A percentile compares a stretch with the other conserved stretches of the same genome.
phyloP scores from a whole-genome alignment of 2,113 vertebrate genomes.

The Oxyruncus cristatus region DNA sequence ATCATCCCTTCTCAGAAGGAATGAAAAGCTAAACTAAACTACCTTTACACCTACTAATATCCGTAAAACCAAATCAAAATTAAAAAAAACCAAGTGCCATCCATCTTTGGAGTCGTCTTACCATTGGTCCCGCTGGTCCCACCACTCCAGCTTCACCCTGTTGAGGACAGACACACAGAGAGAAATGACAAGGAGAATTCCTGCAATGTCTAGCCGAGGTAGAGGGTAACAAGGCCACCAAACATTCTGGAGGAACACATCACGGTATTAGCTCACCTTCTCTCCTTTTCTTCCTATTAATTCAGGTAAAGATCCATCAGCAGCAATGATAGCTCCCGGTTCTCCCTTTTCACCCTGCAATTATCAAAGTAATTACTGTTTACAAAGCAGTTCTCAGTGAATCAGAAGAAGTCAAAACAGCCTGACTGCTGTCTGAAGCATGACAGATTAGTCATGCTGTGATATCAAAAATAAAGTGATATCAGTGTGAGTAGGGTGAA shows the following conservation, averaged over 20 bases:
- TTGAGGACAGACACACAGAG: slow-evolving; percentile 5
- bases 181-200: not conserved
- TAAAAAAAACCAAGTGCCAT: not conserved
- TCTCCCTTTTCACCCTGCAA: slow-evolving; percentile 92
- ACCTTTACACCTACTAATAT: not conserved
- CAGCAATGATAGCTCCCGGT: slow-evolving; percentile 73
- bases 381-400: not conserved
- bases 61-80: not conserved
- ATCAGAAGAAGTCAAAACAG: not conserved
- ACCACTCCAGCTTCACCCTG: slow-evolving; percentile 83
- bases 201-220: not conserved
- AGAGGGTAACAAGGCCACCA: not conserved
- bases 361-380: slow-evolving; percentile 1
- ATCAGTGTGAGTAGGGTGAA: not conserved
- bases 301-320: slow-evolving; percentile 73
- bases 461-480: not conserved
- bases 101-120: slow-evolving; percentile 58
- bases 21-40: not conserved
- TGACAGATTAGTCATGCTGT: not conserved
- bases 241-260: not conserved
- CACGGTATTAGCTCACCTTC: slow-evolving; percentile 65
- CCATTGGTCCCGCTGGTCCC: slow-evolving; percentile 79
- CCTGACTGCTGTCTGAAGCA: not conserved
- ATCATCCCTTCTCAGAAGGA: not conserved
- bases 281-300: slow-evolving; percentile 75